A percentile compares a stretch with the other conserved stretches of the same genome.
These are phyloP conservation scores for Sminthopsis crassicaudata DNA, from an alignment of 2,113 vertebrate genomes.

Conservation along the genomic window DNA sequence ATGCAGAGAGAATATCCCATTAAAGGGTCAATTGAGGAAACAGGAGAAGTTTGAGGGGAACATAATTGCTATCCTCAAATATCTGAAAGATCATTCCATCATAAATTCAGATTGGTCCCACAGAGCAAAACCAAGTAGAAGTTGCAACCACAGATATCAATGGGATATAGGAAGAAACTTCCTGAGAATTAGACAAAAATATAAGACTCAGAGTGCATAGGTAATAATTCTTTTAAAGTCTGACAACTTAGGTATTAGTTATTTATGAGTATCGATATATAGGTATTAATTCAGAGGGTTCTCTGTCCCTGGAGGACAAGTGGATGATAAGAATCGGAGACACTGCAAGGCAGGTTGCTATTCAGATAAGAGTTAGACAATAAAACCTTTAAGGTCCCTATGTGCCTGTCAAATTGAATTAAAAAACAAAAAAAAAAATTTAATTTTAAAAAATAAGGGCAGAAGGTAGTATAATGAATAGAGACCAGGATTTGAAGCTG, in stretches of 20 bases:
- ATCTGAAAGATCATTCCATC: neutral
- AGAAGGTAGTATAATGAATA: neutral
- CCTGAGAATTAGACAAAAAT: neutral
- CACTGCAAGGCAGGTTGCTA: neutral
- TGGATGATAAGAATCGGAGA: neutral
- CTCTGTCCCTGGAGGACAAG: neutral
- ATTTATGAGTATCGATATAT: no score
- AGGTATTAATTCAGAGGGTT: no score
- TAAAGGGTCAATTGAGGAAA: neutral
- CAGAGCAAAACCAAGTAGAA: neutral
- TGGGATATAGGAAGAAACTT: neutral
- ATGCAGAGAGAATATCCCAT: neutral
- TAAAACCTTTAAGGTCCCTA: neutral
- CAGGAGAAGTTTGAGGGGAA: neutral
- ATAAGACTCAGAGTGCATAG: neutral
- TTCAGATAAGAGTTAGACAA: neutral
- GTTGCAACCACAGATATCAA: neutral
- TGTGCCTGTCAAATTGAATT: neutral
- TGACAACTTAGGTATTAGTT: no score
- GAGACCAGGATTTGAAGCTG: neutral
- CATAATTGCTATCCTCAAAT: neutral
- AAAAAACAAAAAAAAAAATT: no score
- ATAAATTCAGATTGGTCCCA: neutral
- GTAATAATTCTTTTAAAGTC: no score
- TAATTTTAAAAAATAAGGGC: neutral